phyloP scores from a whole-genome alignment of 1,140 invertebrate genomes.

The Drosophila gunungcola region DNA sequence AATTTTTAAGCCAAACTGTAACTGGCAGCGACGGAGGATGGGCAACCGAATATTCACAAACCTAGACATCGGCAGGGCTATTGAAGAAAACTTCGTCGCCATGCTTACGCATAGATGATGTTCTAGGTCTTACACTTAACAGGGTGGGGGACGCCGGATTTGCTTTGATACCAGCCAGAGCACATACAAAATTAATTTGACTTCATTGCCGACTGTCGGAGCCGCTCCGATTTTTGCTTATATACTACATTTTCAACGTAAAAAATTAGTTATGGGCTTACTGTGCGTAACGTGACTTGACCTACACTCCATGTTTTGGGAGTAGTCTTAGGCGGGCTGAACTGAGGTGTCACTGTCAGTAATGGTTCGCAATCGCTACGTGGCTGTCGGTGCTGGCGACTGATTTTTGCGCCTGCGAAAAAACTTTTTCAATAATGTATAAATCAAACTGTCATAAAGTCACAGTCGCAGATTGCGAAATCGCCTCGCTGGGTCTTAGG shows the following conservation, averaged over 20 bases:
- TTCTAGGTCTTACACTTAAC: not conserved
- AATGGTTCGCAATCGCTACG: constrained; percentile 39
- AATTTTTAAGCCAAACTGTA: constrained; percentile 67
- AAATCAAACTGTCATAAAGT: constrained; percentile 84
- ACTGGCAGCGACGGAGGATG: constrained; percentile 1
- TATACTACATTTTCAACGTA: constrained; percentile 47
- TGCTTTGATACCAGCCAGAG: constrained; percentile 20
- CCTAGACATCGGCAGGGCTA: constrained; percentile 19
- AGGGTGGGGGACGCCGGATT: not conserved
- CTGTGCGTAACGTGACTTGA: constrained; percentile 43
- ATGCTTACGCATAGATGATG: constrained; percentile 2
- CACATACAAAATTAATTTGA: constrained; percentile 76
- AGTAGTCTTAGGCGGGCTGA: not conserved
- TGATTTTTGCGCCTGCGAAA: constrained; percentile 62
- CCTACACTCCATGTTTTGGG: constrained; percentile 8
- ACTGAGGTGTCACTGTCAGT: constrained; percentile 25
- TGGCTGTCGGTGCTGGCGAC: constrained; percentile 59
- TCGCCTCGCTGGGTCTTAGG: constrained; percentile 11
- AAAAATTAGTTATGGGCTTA: constrained; percentile 78
- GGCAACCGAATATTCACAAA: constrained; percentile 8
- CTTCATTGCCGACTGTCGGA: constrained; percentile 41
- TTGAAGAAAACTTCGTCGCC: constrained; percentile 50
- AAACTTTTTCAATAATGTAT: constrained; percentile 84
- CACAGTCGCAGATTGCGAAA: constrained; percentile 62
- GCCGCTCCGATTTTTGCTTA: constrained; percentile 2